Percentiles rank a stretch among this genome's conserved stretches.
phyloP scores from a whole-genome alignment of 2,113 vertebrate species.

The Geococcyx californianus region DNA sequence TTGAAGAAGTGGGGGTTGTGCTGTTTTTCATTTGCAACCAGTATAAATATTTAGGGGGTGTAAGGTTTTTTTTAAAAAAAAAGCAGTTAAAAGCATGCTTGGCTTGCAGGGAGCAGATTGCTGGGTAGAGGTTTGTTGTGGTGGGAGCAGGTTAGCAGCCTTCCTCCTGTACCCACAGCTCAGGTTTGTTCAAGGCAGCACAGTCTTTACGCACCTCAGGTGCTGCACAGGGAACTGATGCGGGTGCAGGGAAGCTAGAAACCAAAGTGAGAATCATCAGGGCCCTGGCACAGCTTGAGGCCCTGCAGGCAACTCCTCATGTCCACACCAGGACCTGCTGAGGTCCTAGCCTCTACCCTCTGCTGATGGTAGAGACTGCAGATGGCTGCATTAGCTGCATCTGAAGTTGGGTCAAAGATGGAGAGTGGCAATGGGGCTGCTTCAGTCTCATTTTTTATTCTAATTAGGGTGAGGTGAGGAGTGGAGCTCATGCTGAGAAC shows the following conservation, averaged over 20 bases:
- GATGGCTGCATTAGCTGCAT: not conserved
- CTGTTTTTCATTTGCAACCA: not conserved
- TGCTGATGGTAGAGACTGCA: not conserved
- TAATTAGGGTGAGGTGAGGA: not conserved
- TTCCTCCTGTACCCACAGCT: not conserved
- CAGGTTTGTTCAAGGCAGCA: not conserved
- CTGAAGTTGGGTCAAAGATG: not conserved
- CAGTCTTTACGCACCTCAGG: fast-evolving
- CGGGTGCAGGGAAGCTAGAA: not conserved
- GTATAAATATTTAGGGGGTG: not conserved
- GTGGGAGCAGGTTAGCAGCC: not conserved
- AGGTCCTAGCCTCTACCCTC: not conserved
- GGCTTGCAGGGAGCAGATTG: not conserved
- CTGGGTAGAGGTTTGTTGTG: not conserved
- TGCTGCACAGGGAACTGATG: not conserved
- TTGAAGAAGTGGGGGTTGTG: not conserved
- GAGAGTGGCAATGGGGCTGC: not conserved
- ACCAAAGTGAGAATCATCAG: not conserved
- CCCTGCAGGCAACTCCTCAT: not conserved
- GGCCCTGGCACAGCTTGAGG: not conserved
- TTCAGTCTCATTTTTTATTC: not conserved
- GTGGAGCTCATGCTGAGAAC: not conserved
- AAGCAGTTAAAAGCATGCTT: not conserved
- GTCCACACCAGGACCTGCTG: not conserved
- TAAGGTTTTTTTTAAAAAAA: not conserved